phyloP scores from a whole-genome alignment of 2,888 invertebrate genomes.

The Pseudococcus jackbeardsleyi region DNA sequence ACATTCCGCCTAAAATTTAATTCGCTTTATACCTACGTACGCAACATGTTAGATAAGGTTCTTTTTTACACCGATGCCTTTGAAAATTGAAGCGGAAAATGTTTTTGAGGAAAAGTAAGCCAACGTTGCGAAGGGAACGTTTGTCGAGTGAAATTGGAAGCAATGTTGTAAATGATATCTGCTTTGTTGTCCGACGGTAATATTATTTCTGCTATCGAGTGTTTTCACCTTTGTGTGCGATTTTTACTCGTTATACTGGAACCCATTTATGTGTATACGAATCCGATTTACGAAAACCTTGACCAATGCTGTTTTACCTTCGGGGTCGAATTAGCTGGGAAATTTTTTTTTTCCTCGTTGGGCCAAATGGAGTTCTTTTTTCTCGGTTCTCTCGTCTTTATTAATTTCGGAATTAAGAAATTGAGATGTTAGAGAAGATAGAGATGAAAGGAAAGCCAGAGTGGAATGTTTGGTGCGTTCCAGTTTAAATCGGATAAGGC shows the following conservation, averaged over 20 bases:
- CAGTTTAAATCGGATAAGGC: background rate
- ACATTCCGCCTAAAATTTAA: conserved; percentile 6
- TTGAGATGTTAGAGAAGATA: background rate
- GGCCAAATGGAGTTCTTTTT: background rate
- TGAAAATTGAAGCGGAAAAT: background rate
- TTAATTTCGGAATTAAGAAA: background rate
- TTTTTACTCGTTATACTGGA: background rate
- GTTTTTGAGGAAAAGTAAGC: background rate
- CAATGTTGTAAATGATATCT: conserved; percentile 22
- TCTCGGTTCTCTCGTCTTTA: background rate
- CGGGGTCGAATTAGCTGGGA: background rate
- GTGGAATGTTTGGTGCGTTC: background rate
- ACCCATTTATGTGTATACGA: background rate
- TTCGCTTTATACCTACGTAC: background rate
- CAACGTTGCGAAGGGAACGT: background rate
- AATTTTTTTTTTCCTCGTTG: background rate
- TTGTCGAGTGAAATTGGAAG: conserved; percentile 12
- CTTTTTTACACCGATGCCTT: background rate
- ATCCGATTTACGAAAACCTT: conserved; percentile 17
- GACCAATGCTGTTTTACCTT: background rate
- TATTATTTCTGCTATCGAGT: background rate
- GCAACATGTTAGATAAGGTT: conserved; percentile 22
- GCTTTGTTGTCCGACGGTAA: conserved; percentile 7
- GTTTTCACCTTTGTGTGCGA: background rate
- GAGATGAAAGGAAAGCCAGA: background rate